Evolutionary conservation across 1,140 invertebrate species (phyloP), one percentile per base, ranked within the genome.

Genomic region (Zaprionus nigranus): DNA sequence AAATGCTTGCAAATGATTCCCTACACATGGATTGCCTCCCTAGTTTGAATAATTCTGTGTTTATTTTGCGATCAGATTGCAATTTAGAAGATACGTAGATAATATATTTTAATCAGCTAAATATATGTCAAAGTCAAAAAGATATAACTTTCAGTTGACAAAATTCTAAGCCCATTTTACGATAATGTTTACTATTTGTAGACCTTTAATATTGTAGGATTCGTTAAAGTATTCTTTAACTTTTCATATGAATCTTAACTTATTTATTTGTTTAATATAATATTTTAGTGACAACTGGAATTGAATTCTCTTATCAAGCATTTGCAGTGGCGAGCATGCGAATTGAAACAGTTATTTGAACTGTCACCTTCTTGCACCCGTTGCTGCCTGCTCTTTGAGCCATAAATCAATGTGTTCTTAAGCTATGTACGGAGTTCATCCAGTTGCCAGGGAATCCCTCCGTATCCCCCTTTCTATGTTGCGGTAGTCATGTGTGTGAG

Each of bases 331-430:
- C 38, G 63, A 67, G 72, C 74, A 77, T 51, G 12, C 6, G 76
- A 80, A 86, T 80, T 71, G 12, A 49, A 71, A 67, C 77, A 87
- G 84, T 72, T 80, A 81, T 71, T 68, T 69, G 71, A 79, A 67
- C 12, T 46, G 56, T 24, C 24, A 26, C 24, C 4, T 26, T 26
- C 4, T 26, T 26, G 24, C 24, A 26, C 24, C 24, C 24, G 24
- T 5, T 26, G 24, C 40, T 28, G 22, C 24, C 43, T 73, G 56
- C 57, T 56, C 26, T 46, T 51, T 34, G 22, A 53, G 73, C 61
- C 84, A 88, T 87, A 87, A 88, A 87, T 87, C 85, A 84, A 84
- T 75, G 75, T 63, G 71, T 57, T 84, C 72, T 81, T 73, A 72
- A 81, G 66, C 64, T 72, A 57, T 60, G 58, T 7, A 17, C 67